These are phyloP conservation scores for Xestoiulus laeticollis DNA, from an alignment of 2,888 invertebrate genomes.

Conservation along the genomic window DNA sequence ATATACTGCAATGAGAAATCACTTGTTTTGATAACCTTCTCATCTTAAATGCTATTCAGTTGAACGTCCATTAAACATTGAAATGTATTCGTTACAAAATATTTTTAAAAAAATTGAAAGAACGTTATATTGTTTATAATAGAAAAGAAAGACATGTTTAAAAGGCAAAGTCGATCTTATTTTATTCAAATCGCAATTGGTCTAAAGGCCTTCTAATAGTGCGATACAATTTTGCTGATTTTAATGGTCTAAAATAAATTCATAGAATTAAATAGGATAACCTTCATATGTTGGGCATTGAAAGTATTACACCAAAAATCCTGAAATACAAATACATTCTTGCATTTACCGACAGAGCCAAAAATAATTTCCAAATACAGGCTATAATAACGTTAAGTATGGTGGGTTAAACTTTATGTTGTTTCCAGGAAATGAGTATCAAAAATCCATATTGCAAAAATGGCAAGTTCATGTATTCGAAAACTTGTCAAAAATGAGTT, in stretches of 20 bases:
- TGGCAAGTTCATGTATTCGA: too few relatives aligned
- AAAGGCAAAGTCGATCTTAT: conserved; percentile 39
- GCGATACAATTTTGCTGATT: conserved; percentile 16
- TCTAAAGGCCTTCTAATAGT: conserved; percentile 38
- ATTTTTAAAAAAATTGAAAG: conserved; percentile 35
- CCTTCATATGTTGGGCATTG: neutral
- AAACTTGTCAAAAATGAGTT: too few relatives aligned
- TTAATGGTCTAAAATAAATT: neutral
- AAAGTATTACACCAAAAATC: neutral
- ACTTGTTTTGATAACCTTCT: conserved; percentile 29
- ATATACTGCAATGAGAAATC: conserved; percentile 39
- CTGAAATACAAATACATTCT: neutral
- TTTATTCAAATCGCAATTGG: conserved; percentile 6
- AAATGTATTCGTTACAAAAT: conserved; percentile 16
- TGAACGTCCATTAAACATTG: conserved; percentile 4
- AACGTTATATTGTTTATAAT: conserved; percentile 4
- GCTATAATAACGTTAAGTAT: neutral
- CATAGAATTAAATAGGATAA: neutral
- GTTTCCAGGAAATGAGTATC: too few relatives aligned
- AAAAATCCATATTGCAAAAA: too few relatives aligned
- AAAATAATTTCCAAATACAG: neutral
- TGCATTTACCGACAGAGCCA: neutral
- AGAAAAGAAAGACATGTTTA: conserved; percentile 44
- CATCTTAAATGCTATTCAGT: conserved; percentile 9
- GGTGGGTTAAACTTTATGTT: neutral